A percentile compares a stretch with the other conserved stretches of the same genome.
phyloP scores from a whole-genome alignment of 2,888 invertebrate species.

The Anthophora plumipes region DNA sequence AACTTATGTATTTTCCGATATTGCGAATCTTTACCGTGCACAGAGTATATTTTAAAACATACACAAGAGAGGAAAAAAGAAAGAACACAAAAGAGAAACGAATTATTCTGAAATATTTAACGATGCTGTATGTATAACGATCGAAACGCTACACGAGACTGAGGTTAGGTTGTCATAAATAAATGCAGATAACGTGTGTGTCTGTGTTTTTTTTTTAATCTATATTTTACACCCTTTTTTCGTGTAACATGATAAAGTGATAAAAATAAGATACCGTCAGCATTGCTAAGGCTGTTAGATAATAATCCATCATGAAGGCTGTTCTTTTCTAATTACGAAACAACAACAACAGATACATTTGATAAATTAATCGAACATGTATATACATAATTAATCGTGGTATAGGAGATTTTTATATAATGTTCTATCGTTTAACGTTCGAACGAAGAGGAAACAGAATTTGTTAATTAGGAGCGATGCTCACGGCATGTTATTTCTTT shows the following conservation, averaged over 20 bases:
- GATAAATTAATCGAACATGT: conserved; percentile 32
- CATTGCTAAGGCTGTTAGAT: conserved; percentile 33
- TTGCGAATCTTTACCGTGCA: background rate
- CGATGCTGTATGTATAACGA: background rate
- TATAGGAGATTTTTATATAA: conserved; percentile 18
- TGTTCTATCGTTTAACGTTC: background rate
- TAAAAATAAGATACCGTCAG: conserved; percentile 67
- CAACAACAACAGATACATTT: conserved; percentile 40
- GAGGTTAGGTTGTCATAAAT: conserved; percentile 54
- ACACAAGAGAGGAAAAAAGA: too few species aligned
- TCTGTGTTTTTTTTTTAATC: conserved; percentile 65
- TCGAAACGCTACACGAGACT: background rate
- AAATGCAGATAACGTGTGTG: conserved; percentile 53
- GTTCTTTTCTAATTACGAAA: conserved; percentile 22
- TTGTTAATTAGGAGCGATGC: conserved; percentile 35
- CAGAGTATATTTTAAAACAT: background rate
- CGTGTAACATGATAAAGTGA: conserved; percentile 65
- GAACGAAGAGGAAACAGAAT: background rate
- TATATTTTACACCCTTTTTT: conserved; percentile 68
- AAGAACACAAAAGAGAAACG: too few species aligned
- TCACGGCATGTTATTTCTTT: conserved; percentile 54
- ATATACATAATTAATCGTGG: background rate
- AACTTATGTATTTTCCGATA: conserved; percentile 5
- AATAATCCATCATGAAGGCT: conserved; percentile 21
- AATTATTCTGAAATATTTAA: background rate